These are phyloP conservation scores for Lithophane semibrunnea DNA, from an alignment of 2,888 invertebrate species.

Conservation along the genomic window DNA sequence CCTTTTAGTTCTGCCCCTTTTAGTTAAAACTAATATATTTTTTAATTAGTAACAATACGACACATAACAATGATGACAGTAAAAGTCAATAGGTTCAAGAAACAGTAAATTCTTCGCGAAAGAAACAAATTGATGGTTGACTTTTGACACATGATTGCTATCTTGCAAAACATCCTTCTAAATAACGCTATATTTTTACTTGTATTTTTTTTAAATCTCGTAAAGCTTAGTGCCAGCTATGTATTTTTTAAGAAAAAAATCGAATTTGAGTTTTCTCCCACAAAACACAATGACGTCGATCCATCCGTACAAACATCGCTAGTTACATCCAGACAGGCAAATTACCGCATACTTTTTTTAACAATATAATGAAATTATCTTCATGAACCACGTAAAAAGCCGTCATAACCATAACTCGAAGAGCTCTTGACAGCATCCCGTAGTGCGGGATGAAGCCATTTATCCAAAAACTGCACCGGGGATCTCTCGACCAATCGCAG, in stretches of 20 bases:
- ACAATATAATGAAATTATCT: constrained; percentile 79
- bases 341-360: constrained; percentile 61
- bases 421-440: constrained; percentile 75
- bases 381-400: constrained; percentile 77
- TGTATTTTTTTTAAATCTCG: constrained; percentile 4
- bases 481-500: constrained; percentile 80
- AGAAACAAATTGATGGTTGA: constrained; percentile 35
- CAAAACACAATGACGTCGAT: constrained; percentile 58
- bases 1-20: too few species aligned
- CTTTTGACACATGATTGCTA: constrained; percentile 29
- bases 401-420: constrained; percentile 80
- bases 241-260: constrained; percentile 41
- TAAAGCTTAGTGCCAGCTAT: constrained; percentile 7
- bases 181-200: constrained; percentile 8
- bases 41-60: neutral
- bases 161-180: constrained; percentile 21
- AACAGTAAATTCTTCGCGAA: constrained; percentile 21
- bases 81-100: constrained; percentile 44
- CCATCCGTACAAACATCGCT: constrained; percentile 50
- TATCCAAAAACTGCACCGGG: constrained; percentile 83
- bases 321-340: constrained; percentile 61
- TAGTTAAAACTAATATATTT: constrained; percentile 4
- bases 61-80: constrained; percentile 27
- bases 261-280: constrained; percentile 54
- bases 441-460: constrained; percentile 88